Evolutionary conservation across 2,797 vertebrate genomes (phyloP).

Genomic region (Gila robusta): DNA sequence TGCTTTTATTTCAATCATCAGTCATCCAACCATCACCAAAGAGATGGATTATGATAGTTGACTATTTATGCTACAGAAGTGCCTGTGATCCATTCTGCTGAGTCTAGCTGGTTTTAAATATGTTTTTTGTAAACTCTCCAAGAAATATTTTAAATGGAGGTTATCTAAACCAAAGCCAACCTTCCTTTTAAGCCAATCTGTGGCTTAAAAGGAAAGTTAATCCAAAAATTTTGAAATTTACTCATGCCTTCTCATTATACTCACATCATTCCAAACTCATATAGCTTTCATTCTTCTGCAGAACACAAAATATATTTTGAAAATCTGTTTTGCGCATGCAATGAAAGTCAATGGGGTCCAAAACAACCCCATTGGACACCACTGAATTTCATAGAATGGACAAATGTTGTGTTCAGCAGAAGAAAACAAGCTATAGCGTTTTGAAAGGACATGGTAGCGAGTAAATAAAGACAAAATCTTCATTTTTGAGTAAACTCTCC

Average conservation of each 20-base stretch:
- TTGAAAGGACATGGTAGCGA: neutral
- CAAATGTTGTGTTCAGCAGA: neutral
- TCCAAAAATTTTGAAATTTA: neutral
- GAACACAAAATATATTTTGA: neutral
- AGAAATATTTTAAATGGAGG: neutral
- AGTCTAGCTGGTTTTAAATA: neutral
- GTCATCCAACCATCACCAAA: neutral
- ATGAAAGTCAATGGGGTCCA: neutral
- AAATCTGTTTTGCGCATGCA: neutral
- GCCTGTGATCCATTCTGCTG: neutral
- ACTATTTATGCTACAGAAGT: neutral
- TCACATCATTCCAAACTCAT: neutral
- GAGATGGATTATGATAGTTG: neutral
- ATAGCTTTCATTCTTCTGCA: neutral
- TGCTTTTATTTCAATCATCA: slow-evolving; percentile 3
- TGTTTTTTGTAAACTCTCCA: neutral
- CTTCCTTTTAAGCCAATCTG: no score
- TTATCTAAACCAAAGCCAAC: neutral
- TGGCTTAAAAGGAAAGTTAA: neutral
- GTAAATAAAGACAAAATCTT: neutral
- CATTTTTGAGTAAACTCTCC: neutral
- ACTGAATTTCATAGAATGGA: neutral
- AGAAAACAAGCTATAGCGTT: neutral
- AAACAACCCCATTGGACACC: neutral
- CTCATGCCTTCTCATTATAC: neutral